These are phyloP conservation scores for Euzetes globulus DNA, from an alignment of 2,888 invertebrate genomes.

Conservation along the genomic window DNA sequence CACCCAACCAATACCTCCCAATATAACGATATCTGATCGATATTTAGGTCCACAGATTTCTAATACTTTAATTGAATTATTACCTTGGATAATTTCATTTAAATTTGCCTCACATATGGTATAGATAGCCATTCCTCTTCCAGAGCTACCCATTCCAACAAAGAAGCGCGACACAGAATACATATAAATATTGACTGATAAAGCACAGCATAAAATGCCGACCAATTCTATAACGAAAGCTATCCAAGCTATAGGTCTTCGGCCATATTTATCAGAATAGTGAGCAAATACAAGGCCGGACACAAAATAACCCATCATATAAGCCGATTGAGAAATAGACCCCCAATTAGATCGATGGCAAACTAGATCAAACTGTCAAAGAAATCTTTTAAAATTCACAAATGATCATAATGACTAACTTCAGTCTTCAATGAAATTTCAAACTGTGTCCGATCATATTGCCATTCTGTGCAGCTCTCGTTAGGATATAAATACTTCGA, in stretches of 20 bases:
- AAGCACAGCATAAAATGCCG: background rate
- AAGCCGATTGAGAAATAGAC: background rate
- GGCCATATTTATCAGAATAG: slow-evolving; percentile 20
- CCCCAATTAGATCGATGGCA: background rate
- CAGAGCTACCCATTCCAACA: background rate
- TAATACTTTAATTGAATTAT: background rate
- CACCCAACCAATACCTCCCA: slow-evolving; percentile 27
- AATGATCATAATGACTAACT: background rate
- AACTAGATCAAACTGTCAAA: slow-evolving; percentile 16
- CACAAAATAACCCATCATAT: slow-evolving; percentile 21
- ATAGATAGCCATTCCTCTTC: slow-evolving; percentile 7
- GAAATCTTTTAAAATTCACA: background rate
- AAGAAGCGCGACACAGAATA: slow-evolving; percentile 11
- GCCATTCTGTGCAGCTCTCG: slow-evolving; percentile 21
- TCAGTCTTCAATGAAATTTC: background rate
- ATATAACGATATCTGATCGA: slow-evolving; percentile 11
- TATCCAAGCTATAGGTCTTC: slow-evolving; percentile 4
- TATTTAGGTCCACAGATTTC: slow-evolving; percentile 21
- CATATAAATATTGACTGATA: background rate
- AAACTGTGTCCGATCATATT: background rate
- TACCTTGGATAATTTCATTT: background rate
- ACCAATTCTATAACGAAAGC: background rate
- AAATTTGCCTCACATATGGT: background rate
- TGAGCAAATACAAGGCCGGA: background rate
- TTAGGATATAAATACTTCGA: background rate